Base-by-base conservation (phyloP, 2,888 invertebrate genomes). In the Polymixis lichenea region DNA sequence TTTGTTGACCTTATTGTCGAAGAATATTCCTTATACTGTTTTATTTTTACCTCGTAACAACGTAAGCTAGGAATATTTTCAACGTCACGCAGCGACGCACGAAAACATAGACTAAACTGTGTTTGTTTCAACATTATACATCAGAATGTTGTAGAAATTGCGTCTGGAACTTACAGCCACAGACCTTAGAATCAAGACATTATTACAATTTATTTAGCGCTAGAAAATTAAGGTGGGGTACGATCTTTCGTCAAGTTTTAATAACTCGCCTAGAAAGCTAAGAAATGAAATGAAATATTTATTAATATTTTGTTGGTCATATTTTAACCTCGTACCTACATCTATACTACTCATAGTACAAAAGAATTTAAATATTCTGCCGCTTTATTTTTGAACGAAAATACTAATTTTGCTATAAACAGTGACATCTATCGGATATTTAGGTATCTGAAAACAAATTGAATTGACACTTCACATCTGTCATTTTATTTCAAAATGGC, bases 61-160 rank as follows among this genome's bases (percentile, higher is more conserved):
- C 68, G 51, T 84, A 83, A 71, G 25, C 72, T 83, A 56, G 46
- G 17, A 13, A 68, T 78, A 38, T 86, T 60, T 58, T 49, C 17
- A 68, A 22, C 68, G 55, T 78, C 65, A 70, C 55, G 60, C 68
- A 65, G 62, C 53, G 25, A 46, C 69, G 46, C 68, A 67, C 28
- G 70, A 78, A 74, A 78, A 71, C 72, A 72, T 62, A 67, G 78
- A 78, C 72, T 73, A 72, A 83, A 73, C 66, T 56, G 75, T 68
- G 56, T 86, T 73, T 78, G 78, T 73, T 61, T 68, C 72, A 66
- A 51, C 22, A 67, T 76, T 82, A 67, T 66, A 68, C 66, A 77
- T 70, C 51, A 68, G 46, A 78, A 69, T 61, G 62, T 74, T 72
- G 51, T 61, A 70, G 43, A 67, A 72, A 72, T 72, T 78, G 32